phyloP scores from a whole-genome alignment of 1,140 invertebrate genomes.

The Cecropterus lyciades region DNA sequence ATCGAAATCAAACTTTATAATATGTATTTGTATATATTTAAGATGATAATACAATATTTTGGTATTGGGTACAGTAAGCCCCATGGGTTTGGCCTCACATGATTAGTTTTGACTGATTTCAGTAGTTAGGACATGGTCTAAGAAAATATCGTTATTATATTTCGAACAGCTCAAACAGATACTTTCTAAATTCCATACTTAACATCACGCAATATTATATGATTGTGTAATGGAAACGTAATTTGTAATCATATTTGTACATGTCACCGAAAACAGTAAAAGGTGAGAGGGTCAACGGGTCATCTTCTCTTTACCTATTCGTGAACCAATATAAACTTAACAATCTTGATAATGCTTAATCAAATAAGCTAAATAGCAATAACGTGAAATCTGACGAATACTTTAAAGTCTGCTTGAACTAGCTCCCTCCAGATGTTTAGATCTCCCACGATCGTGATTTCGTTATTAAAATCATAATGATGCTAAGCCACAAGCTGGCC shows the following conservation, averaged over 20 bases:
- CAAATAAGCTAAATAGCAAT: too few species aligned
- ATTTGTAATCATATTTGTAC: conserved; percentile 1
- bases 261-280: not conserved
- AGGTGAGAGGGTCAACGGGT: conserved; percentile 1
- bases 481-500: conserved; percentile 31
- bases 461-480: conserved; percentile 56
- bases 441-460: conserved; percentile 54
- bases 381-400: not conserved
- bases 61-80: too few species aligned
- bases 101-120: too few species aligned
- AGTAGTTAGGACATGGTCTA: too few species aligned
- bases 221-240: not conserved
- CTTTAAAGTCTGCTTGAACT: not conserved
- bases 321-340: too few species aligned
- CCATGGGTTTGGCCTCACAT: too few species aligned
- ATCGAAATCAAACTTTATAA: too few species aligned
- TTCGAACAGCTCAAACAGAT: too few species aligned
- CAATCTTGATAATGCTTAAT: too few species aligned
- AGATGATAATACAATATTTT: too few species aligned
- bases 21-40: too few species aligned
- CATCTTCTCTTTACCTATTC: not conserved
- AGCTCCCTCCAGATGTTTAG: conserved; percentile 15
- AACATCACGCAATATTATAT: not conserved
- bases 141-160: too few species aligned
- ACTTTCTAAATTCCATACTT: not conserved